phyloP scores from a whole-genome alignment of 2,113 vertebrate species.

The Manacus vitellinus region DNA sequence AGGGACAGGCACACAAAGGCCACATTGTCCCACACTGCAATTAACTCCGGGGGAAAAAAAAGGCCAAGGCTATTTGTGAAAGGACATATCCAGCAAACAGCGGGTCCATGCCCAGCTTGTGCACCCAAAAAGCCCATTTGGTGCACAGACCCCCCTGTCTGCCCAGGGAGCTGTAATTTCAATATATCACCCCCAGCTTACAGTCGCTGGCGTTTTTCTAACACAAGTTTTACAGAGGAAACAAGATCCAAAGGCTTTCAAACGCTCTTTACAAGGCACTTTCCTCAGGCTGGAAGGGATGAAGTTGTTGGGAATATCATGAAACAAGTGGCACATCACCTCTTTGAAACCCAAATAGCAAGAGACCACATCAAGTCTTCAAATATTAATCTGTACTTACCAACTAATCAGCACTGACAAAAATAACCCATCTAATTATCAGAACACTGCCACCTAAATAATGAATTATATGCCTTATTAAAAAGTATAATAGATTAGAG shows the following conservation, averaged over 20 bases:
- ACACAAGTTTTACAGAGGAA: neutral
- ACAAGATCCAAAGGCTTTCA: neutral
- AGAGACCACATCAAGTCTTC: neutral
- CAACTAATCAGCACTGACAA: conserved; percentile 17
- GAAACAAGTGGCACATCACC: conserved; percentile 20
- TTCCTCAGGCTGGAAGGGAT: neutral
- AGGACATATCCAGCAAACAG: accelerated
- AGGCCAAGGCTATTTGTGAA: neutral
- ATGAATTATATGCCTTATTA: conserved; percentile 43
- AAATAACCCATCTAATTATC: conserved; percentile 54
- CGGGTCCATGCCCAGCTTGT: neutral
- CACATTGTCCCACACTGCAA: neutral
- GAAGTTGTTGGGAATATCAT: neutral
- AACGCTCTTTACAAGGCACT: neutral
- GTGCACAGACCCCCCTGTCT: neutral
- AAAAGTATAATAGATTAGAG: conserved; percentile 47
- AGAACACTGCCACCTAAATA: neutral
- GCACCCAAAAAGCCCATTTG: neutral
- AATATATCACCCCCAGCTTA: neutral
- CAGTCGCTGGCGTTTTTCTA: accelerated
- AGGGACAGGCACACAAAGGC: neutral
- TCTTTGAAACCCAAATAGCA: neutral
- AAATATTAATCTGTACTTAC: conserved; percentile 21
- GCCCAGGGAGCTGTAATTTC: neutral
- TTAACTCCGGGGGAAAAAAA: neutral